Percentiles rank a stretch among this genome's conserved stretches.
These are phyloP conservation scores for Prorops nasuta DNA, from an alignment of 1,140 invertebrate genomes.

Conservation along the genomic window DNA sequence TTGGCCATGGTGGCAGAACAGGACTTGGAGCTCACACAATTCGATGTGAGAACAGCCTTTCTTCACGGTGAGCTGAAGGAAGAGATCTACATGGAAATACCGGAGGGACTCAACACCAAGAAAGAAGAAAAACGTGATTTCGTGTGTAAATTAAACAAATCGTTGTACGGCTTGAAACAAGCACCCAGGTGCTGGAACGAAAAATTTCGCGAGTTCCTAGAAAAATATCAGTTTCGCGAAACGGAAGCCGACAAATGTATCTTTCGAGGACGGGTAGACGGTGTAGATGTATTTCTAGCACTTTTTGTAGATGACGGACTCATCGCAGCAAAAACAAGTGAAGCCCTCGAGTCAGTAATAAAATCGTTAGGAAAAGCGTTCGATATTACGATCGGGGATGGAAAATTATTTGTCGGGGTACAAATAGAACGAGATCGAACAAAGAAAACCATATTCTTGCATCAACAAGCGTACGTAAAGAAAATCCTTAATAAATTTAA, in stretches of 20 bases:
- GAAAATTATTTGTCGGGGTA: background rate
- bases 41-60: background rate
- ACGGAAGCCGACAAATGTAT: background rate
- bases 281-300: background rate
- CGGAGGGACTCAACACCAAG: background rate
- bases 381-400: background rate
- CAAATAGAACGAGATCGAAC: conserved; percentile 4
- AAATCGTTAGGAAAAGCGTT: background rate
- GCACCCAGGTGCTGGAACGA: conserved; percentile 1
- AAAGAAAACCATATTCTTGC: conserved; percentile 20
- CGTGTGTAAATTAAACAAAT: background rate
- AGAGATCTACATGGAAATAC: background rate
- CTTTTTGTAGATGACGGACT: background rate
- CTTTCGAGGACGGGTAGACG: background rate
- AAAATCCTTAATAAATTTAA: conserved; percentile 31
- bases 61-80: background rate
- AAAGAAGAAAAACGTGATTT: background rate
- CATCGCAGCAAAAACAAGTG: background rate
- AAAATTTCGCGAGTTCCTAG: background rate
- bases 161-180: conserved; percentile 1
- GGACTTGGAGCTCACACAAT: background rate
- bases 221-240: background rate
- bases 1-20: background rate
- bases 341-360: background rate
- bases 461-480: conserved; percentile 30